Conservation (phyloP, 2,113 vertebrate genomes). For the Pao palembangensis region DNA sequence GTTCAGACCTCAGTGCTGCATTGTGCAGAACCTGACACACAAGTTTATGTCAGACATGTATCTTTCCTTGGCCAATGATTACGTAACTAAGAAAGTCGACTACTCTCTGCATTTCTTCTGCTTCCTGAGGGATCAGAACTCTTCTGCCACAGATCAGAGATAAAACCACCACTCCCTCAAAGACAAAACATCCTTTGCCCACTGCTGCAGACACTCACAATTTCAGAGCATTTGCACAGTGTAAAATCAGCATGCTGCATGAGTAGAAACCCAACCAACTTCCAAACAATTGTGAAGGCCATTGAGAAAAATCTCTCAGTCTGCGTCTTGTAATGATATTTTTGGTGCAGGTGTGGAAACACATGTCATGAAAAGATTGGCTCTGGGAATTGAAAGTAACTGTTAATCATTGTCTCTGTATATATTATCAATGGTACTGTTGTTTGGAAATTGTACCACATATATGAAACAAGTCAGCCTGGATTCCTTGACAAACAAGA, state of each 20-base stretch:
- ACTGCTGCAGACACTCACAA: conserved; percentile 7
- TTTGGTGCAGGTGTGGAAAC: conserved; percentile 9
- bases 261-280: too few species aligned
- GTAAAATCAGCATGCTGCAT: not conserved
- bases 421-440: not conserved
- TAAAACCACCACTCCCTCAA: conserved; percentile 25
- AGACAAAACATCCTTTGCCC: conserved; percentile 28
- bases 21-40: not conserved
- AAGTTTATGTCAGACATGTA: not conserved
- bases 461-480: not conserved
- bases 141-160: conserved; percentile 35
- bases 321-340: not conserved
- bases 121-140: conserved; percentile 44
- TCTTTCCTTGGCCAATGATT: not conserved
- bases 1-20: not conserved
- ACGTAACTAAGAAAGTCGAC: conserved; percentile 2
- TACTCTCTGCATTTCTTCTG: conserved; percentile 1
- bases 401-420: not conserved
- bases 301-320: conserved; percentile 1
- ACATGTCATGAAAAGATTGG: conserved; percentile 14
- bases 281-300: not conserved
- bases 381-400: not conserved
- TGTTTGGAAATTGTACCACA: not conserved
- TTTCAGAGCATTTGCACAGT: conserved; percentile 4
- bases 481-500: too few species aligned